Percentiles rank a stretch among this genome's conserved stretches.
Conservation (phyloP, 1,140 invertebrate species). For the Rhagoletis zephyria region DNA sequence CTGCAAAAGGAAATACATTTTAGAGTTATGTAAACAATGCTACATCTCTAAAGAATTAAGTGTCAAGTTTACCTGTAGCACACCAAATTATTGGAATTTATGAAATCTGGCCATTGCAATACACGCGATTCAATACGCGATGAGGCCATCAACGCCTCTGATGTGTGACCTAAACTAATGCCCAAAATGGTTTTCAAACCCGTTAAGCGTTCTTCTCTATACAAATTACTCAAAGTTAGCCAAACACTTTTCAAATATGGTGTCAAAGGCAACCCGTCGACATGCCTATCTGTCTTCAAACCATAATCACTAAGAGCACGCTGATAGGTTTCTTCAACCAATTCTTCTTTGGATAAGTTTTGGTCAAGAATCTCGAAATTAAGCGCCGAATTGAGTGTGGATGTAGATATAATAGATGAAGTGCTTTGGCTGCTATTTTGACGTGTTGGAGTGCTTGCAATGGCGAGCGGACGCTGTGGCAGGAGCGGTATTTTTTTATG, state of each 20-base stretch:
- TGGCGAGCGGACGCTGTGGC: constrained; percentile 63
- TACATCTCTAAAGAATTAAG: constrained; percentile 47
- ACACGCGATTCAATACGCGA: constrained; percentile 67
- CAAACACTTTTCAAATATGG: constrained; percentile 67
- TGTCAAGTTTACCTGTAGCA: constrained; percentile 62
- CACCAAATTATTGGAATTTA: constrained; percentile 67
- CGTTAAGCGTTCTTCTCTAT: constrained; percentile 64
- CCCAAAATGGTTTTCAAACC: constrained; percentile 75
- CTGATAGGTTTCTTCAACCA: constrained; percentile 67
- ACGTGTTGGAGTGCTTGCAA: constrained; percentile 54
- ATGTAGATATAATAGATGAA: constrained; percentile 61
- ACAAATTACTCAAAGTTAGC: constrained; percentile 63
- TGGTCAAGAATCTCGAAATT: constrained; percentile 65
- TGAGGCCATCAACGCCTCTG: constrained; percentile 66
- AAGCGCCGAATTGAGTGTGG: constrained; percentile 64
- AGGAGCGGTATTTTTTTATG: constrained; percentile 68
- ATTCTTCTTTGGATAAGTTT: constrained; percentile 65
- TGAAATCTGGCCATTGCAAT: constrained; percentile 70
- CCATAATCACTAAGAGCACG: constrained; percentile 68
- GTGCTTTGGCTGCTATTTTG: constrained; percentile 58
- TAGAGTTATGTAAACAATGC: background rate
- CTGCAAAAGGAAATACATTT: constrained; percentile 70
- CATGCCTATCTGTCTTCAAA: constrained; percentile 62
- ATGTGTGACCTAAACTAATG: constrained; percentile 75
- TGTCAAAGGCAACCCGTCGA: constrained; percentile 59